phyloP scores from a whole-genome alignment of 1,140 invertebrate species.

The Chionoecetes opilio region DNA sequence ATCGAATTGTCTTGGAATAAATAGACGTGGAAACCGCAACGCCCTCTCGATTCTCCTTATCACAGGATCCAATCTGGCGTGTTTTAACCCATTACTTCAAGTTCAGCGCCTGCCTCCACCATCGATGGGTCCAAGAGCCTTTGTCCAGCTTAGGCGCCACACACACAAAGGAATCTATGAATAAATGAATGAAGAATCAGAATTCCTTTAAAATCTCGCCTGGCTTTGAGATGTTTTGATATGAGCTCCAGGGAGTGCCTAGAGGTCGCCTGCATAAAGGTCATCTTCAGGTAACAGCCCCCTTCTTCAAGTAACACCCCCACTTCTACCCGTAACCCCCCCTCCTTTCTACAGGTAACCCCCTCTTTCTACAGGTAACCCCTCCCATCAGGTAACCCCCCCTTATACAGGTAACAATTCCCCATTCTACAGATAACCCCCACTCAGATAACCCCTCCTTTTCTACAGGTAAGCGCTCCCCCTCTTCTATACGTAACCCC shows the following conservation, averaged over 20 bases:
- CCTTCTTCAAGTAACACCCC: too few species aligned
- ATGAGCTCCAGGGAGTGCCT: constrained; percentile 17
- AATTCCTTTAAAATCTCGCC: constrained; percentile 66
- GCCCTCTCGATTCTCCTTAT: constrained; percentile 77
- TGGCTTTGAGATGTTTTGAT: constrained; percentile 77
- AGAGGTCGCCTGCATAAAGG: not conserved
- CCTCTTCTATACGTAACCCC: too few species aligned
- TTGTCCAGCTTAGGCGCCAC: constrained; percentile 75
- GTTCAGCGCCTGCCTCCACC: constrained; percentile 60
- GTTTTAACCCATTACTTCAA: constrained; percentile 80
- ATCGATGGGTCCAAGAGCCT: constrained; percentile 76
- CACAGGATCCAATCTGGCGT: constrained; percentile 75
- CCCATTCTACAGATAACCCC: too few species aligned
- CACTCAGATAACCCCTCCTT: too few species aligned
- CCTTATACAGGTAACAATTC: too few species aligned
- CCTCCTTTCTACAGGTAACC: too few species aligned
- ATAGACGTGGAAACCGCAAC: constrained; percentile 64
- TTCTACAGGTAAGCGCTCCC: too few species aligned
- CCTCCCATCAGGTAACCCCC: too few species aligned
- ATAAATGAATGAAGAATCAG: constrained; percentile 77
- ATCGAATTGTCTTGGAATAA: constrained; percentile 7
- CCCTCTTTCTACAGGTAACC: too few species aligned
- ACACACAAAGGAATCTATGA: constrained; percentile 76
- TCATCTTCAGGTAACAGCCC: not conserved
- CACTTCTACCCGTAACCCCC: too few species aligned